Evolutionary conservation across 2,797 vertebrate genomes (phyloP).

Genomic region (Mionectes olivaceus): DNA sequence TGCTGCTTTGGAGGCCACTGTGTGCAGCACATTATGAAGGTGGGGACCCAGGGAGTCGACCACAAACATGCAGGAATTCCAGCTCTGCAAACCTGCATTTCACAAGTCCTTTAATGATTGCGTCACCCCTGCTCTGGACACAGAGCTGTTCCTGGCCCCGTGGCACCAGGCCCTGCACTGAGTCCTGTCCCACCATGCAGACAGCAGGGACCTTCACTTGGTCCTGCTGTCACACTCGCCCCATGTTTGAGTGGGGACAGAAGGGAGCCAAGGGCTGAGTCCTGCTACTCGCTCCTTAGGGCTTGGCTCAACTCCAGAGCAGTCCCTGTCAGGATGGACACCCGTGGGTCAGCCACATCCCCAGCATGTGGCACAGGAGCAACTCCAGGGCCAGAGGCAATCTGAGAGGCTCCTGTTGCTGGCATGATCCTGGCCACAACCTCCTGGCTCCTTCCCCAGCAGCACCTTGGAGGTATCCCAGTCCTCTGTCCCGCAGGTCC

Average conservation of each 20-base stretch:
- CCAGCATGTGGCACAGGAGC: background rate
- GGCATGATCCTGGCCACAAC: background rate
- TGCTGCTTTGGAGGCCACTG: accelerated
- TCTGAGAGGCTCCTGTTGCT: background rate
- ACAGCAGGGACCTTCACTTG: background rate
- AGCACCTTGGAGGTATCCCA: accelerated
- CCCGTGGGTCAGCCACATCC: background rate
- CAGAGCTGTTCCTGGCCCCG: background rate
- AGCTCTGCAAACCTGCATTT: background rate
- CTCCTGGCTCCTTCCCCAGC: background rate
- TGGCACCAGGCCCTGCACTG: accelerated
- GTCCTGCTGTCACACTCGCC: background rate
- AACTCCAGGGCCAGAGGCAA: background rate
- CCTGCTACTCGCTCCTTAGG: background rate
- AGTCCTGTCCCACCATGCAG: accelerated
- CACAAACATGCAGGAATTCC: background rate
- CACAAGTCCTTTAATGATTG: constrained; percentile 50
- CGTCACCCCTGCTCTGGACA: background rate
- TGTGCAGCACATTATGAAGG: background rate
- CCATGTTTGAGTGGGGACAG: background rate
- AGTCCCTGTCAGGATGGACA: background rate
- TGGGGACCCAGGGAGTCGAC: background rate
- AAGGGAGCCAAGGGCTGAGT: background rate
- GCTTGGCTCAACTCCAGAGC: background rate
- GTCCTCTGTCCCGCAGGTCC: background rate